Base-by-base conservation (phyloP, 1,140 invertebrate species). In the Helicorthomorpha holstii region DNA sequence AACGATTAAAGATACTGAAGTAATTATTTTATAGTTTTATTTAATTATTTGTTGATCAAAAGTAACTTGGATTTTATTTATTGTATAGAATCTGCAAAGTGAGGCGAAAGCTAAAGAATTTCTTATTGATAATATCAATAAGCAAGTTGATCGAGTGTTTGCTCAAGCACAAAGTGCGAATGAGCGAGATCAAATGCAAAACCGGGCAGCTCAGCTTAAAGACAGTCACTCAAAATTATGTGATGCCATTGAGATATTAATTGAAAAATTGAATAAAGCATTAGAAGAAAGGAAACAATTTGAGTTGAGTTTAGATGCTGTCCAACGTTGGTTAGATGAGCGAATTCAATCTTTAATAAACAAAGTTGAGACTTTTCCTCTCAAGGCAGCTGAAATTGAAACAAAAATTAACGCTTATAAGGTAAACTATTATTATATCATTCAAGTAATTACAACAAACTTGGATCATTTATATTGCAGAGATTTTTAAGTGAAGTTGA, bases 341-440 rank as follows among this genome's bases (percentile, higher is more conserved):
- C 83, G 83, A 64, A 76, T 80, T 47, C 75, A 78, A 41, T 82
- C 86, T 58, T 70, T 87, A 7, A 77, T 59, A 24, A 64, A 66
- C 29, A n/a, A n/a, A n/a, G 56, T 60, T 26, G 64, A 67, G 14
- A 80, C 81, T 60, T 67, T 83, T 34, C 82, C 85, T 38, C 61
- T 91, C 7, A 77, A 79, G 65, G 59, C 69, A 45, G 56, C 60
- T 26, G 64, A 63, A 49, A 63, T 89, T 16, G 85, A 89, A 61
- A 80, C 83, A 62, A 81, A 88, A 59, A 76, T 85, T 42, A 68
- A 73, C 3, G 76, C 82, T 55, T 80, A 82, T 58, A 83, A 79
- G 63, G 64, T 67, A 56, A 51, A 58, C 12, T 23, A 50, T 44
- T 41, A 24, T 49, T 25, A 53, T n/a, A n/a, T n/a, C n/a, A n/a